Evolutionary conservation across 23 tunicate genomes (phyloP).

Genomic region (Ascidia mentula): DNA sequence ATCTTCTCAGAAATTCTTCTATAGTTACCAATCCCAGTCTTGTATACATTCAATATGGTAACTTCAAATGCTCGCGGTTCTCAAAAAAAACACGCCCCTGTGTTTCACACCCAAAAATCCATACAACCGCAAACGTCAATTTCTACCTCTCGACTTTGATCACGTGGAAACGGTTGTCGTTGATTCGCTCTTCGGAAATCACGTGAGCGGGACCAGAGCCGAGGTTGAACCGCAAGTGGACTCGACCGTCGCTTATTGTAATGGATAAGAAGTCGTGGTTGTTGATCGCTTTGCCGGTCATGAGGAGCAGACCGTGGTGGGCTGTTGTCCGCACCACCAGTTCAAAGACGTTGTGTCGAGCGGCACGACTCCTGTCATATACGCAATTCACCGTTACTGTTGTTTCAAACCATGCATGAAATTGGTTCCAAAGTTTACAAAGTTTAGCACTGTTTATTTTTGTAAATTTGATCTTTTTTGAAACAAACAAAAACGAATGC

Average conservation of each 20-base stretch:
- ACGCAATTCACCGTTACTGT: background rate
- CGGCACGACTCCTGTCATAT: constrained; percentile 12
- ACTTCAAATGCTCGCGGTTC: too few species aligned
- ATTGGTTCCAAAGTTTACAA: too few species aligned
- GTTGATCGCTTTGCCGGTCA: constrained; percentile 49
- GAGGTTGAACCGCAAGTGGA: constrained; percentile 56
- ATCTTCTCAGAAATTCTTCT: too few species aligned
- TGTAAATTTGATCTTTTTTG: too few species aligned
- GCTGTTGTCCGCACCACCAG: constrained; percentile 37
- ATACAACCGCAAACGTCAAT: too few species aligned
- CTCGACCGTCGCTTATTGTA: constrained; percentile 34
- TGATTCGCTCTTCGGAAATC: constrained; percentile 33
- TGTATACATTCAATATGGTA: too few species aligned
- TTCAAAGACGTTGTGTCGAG: constrained; percentile 34
- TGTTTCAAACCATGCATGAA: too few species aligned
- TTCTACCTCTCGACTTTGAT: constrained; percentile 47
- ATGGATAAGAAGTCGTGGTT: constrained; percentile 50
- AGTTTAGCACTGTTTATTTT: too few species aligned
- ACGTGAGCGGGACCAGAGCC: constrained; percentile 81
- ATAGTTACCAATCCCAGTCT: too few species aligned
- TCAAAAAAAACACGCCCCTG: too few species aligned
- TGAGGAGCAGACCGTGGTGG: constrained; percentile 51
- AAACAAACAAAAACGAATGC: too few species aligned
- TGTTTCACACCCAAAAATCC: too few species aligned
- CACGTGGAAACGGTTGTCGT: constrained; percentile 31